Evolutionary conservation across 2,888 invertebrate species (phyloP).

Genomic region (Ligdia adustata): DNA sequence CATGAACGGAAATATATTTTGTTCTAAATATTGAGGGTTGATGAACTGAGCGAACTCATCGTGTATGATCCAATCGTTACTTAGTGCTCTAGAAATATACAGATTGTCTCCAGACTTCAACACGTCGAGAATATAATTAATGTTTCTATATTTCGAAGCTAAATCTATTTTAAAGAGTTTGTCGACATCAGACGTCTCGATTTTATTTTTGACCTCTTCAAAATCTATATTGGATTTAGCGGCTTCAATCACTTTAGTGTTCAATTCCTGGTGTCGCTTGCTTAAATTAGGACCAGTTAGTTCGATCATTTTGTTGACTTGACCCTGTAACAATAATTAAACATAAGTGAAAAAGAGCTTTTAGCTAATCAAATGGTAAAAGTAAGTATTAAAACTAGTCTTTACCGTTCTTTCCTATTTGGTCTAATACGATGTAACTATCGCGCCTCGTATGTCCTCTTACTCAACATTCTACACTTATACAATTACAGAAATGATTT

Average conservation of each 20-base stretch:
- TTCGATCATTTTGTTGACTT: conserved; percentile 4
- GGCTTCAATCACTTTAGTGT: conserved; percentile 21
- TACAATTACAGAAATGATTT: too few species aligned
- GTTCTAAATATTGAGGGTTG: conserved; percentile 53
- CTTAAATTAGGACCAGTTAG: conserved; percentile 46
- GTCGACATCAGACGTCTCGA: conserved; percentile 21
- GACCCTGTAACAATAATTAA: conserved; percentile 2
- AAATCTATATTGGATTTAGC: conserved; percentile 15
- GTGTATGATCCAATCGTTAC: conserved; percentile 54
- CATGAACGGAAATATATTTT: conserved; percentile 59
- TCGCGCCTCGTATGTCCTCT: too few species aligned
- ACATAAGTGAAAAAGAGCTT: too few species aligned
- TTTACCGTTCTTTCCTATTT: too few species aligned
- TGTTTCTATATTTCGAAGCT: conserved; percentile 26
- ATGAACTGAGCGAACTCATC: conserved; percentile 49
- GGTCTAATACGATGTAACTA: too few species aligned
- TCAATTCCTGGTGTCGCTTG: conserved; percentile 45
- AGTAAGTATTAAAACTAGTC: too few species aligned
- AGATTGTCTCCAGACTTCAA: conserved; percentile 24
- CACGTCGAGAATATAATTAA: conserved; percentile 25
- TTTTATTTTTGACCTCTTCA: neutral
- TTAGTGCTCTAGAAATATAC: conserved; percentile 56
- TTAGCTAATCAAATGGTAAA: too few species aligned
- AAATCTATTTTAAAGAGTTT: conserved; percentile 32
- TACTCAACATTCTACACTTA: too few species aligned